phyloP scores from a whole-genome alignment of 2,888 invertebrate genomes.

The Campoletis raptor region DNA sequence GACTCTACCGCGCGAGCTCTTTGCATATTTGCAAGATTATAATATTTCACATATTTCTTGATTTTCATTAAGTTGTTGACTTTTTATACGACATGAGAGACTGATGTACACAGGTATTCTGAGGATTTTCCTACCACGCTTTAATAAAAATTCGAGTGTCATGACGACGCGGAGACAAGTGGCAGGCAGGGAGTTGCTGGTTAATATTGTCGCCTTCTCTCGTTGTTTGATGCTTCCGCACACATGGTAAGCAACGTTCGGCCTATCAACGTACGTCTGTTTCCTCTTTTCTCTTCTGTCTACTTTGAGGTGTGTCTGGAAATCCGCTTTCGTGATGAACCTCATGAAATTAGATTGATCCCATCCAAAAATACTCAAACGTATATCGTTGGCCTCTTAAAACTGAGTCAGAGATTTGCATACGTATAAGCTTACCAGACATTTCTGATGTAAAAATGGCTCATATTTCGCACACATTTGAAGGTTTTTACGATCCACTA shows the following conservation, averaged over 20 bases:
- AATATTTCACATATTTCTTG: neutral
- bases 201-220: slow-evolving; percentile 55
- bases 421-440: neutral
- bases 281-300: slow-evolving; percentile 26
- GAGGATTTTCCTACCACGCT: neutral
- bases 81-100: neutral
- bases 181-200: slow-evolving; percentile 34
- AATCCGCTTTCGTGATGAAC: slow-evolving; percentile 31
- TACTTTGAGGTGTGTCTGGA: slow-evolving; percentile 20
- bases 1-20: neutral
- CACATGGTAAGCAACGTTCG: neutral
- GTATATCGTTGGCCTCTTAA: slow-evolving; percentile 26
- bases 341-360: slow-evolving; percentile 25
- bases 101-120: neutral
- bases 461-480: neutral
- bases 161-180: slow-evolving; percentile 1
- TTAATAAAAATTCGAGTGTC: slow-evolving; percentile 20
- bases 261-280: slow-evolving; percentile 25
- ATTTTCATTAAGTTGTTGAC: neutral
- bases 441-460: neutral
- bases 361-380: slow-evolving; percentile 5
- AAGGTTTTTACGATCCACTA: neutral
- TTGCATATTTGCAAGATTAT: neutral
- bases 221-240: slow-evolving; percentile 3
- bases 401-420: slow-evolving; percentile 46